These are phyloP conservation scores for Tethya wilhelma DNA, from an alignment of 37 sponge, comb jelly and placozoan genomes.

Conservation along the genomic window DNA sequence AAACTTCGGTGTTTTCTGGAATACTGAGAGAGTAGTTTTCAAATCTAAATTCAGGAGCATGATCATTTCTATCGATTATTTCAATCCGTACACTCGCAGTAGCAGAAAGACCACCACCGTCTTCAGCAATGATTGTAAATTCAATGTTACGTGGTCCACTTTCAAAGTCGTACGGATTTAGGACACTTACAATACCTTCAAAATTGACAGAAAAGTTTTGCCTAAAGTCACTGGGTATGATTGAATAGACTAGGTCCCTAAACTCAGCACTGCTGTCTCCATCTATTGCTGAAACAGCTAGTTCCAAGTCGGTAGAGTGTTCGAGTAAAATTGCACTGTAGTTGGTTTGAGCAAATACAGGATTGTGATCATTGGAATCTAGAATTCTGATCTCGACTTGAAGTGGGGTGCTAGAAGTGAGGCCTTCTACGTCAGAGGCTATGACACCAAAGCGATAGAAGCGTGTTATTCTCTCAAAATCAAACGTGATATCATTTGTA, in stretches of 20 bases:
- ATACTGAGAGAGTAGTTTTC: slow-evolving; percentile 7
- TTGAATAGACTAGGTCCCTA: slow-evolving; percentile 30
- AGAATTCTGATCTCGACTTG: slow-evolving; percentile 30
- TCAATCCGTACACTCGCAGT: slow-evolving; percentile 20
- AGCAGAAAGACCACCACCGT: slow-evolving; percentile 30
- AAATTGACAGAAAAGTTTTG: slow-evolving; percentile 21
- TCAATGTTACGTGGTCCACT: slow-evolving; percentile 10
- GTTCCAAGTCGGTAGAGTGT: slow-evolving; percentile 3
- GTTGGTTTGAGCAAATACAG: slow-evolving; percentile 34
- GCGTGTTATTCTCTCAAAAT: slow-evolving; percentile 25
- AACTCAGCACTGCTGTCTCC: slow-evolving; percentile 42
- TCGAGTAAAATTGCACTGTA: slow-evolving; percentile 46
- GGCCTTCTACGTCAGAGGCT: slow-evolving; percentile 34
- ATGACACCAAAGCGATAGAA: slow-evolving; percentile 16
- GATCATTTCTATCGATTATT: slow-evolving; percentile 50
- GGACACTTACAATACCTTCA: slow-evolving; percentile 3
- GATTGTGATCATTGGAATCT: slow-evolving; percentile 70
- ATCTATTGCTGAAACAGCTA: slow-evolving; percentile 49
- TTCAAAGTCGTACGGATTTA: slow-evolving; percentile 43
- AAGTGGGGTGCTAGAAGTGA: slow-evolving; percentile 5
- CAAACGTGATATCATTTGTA: slow-evolving; percentile 41
- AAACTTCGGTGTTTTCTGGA: slow-evolving; percentile 31
- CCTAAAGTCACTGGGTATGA: background rate
- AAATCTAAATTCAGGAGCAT: slow-evolving; percentile 32
- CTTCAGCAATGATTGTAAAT: slow-evolving; percentile 40